Evolutionary conservation across 2,113 vertebrate genomes (phyloP).

Genomic region (Sebastes fasciatus): DNA sequence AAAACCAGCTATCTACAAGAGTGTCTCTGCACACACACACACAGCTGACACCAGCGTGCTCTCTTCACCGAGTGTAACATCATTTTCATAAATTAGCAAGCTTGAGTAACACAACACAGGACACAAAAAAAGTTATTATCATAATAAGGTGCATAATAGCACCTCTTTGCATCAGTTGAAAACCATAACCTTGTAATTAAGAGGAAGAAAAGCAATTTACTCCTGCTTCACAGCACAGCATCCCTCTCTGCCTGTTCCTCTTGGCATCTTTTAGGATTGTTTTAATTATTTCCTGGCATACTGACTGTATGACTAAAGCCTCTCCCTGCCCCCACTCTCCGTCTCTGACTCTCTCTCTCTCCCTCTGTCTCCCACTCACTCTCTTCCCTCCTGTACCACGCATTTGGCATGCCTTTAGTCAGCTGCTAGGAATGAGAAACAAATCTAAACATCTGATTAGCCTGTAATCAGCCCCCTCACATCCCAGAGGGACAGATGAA

Average conservation of each 20-base stretch:
- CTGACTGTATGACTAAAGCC: conserved; percentile 48
- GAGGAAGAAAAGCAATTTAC: conserved; percentile 85
- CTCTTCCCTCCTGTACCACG: conserved; percentile 19
- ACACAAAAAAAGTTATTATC: conserved; percentile 83
- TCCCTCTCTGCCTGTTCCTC: conserved; percentile 61
- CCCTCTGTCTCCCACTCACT: conserved; percentile 7
- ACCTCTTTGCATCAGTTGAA: conserved; percentile 85
- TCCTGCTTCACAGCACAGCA: conserved; percentile 63
- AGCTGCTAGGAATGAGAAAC: conserved; percentile 49
- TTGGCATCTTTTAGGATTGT: conserved; percentile 73
- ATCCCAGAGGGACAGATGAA: conserved; percentile 11
- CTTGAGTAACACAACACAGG: conserved; percentile 79
- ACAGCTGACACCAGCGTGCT: conserved; percentile 27
- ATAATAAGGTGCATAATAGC: conserved; percentile 83
- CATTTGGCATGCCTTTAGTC: conserved; percentile 41
- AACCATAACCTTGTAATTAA: conserved; percentile 85
- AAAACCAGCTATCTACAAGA: no score
- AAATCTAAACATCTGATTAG: conserved; percentile 67
- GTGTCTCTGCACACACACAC: background rate
- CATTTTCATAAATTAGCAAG: conserved; percentile 90
- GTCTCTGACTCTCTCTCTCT: background rate
- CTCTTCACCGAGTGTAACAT: conserved; percentile 50
- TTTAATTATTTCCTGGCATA: conserved; percentile 77
- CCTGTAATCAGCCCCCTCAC: conserved; percentile 41
- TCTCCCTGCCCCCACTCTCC: conserved; percentile 12